These are phyloP conservation scores for Acanthornis magna DNA, from an alignment of 2,797 vertebrate species.

Conservation along the genomic window DNA sequence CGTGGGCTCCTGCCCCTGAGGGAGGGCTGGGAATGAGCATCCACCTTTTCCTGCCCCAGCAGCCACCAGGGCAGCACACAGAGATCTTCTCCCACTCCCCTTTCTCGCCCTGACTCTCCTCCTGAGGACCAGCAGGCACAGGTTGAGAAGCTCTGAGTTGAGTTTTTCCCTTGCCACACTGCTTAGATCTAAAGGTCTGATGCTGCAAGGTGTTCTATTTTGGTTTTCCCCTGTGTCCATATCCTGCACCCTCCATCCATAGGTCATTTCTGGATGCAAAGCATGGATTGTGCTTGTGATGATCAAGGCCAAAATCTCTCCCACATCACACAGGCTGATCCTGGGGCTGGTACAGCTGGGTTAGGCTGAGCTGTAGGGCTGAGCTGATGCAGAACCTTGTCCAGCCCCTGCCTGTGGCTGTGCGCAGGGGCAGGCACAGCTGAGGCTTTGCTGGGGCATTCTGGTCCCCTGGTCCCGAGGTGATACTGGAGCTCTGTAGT, in stretches of 20 bases:
- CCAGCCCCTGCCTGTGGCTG: not conserved
- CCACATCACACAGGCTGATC: fast-evolving
- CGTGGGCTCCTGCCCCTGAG: not conserved
- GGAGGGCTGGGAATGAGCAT: not conserved
- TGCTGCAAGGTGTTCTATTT: not conserved
- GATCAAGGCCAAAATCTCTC: not conserved
- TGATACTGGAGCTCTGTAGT: not conserved
- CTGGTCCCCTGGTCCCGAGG: not conserved
- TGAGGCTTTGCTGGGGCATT: not conserved
- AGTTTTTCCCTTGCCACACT: not conserved
- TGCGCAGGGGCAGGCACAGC: not conserved
- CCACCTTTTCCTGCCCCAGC: not conserved
- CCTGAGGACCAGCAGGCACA: not conserved
- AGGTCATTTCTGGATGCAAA: not conserved
- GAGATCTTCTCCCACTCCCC: not conserved
- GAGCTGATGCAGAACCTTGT: not conserved
- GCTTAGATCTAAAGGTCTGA: not conserved
- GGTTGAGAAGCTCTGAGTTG: not conserved
- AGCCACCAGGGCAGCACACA: not conserved
- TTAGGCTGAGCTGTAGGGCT: not conserved
- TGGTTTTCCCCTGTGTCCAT: fast-evolving
- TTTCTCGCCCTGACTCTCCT: not conserved
- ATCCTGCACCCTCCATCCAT: not conserved
- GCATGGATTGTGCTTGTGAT: not conserved
- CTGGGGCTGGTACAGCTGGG: not conserved